Evolutionary conservation across 2,797 vertebrate genomes (phyloP).

Genomic region (Xiphorhynchus erythropygius): DNA sequence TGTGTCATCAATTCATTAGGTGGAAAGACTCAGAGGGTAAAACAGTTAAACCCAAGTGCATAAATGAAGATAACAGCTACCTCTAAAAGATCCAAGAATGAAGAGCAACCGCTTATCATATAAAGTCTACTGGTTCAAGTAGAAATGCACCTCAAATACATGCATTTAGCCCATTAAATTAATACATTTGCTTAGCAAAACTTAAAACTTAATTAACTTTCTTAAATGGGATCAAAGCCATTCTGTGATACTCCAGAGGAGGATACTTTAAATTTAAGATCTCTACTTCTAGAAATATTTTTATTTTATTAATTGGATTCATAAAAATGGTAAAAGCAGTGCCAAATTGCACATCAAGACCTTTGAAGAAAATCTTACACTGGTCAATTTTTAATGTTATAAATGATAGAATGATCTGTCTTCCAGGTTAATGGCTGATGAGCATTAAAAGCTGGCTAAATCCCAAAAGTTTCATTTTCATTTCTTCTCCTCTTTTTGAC

Average conservation of each 20-base stretch:
- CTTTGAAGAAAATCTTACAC: background rate
- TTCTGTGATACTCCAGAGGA: background rate
- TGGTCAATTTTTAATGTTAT: slow-evolving; percentile 18
- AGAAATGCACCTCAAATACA: background rate
- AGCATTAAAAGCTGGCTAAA: background rate
- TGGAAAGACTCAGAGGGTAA: background rate
- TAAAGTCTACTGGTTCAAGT: background rate
- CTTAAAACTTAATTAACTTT: background rate
- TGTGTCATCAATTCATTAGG: background rate
- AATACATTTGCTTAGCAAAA: background rate
- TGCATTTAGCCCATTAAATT: background rate
- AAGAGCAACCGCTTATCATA: background rate
- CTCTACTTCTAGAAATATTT: background rate
- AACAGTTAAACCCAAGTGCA: background rate
- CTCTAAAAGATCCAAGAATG: background rate
- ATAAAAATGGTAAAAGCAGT: background rate
- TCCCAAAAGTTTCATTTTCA: background rate
- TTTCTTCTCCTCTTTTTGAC: background rate
- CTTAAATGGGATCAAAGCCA: background rate
- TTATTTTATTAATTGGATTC: background rate
- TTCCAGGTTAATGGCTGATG: background rate
- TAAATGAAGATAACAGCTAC: background rate
- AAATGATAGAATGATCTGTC: background rate
- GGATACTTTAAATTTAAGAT: background rate
- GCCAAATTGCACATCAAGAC: background rate